Evolutionary conservation across 1,140 invertebrate species (phyloP).

Genomic region (Euura lappo): DNA sequence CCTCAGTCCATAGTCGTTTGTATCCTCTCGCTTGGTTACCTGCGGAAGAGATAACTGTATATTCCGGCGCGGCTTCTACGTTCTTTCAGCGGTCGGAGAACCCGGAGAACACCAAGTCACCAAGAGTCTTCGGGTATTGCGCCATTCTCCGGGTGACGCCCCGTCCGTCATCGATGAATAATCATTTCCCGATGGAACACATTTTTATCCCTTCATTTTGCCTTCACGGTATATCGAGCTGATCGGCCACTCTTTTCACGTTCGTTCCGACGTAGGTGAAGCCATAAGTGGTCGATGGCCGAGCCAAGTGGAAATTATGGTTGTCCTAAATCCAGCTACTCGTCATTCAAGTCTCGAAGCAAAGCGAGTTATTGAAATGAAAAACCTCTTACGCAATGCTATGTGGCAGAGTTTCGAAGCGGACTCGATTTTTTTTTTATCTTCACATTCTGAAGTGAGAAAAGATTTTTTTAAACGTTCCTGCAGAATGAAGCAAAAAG

Average conservation of each 20-base stretch:
- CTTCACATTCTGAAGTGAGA: no score
- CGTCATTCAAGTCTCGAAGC: slow-evolving; percentile 1
- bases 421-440: not conserved
- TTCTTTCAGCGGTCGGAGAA: not conserved
- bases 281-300: not conserved
- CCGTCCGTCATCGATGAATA: no score
- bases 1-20: not conserved
- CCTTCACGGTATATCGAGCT: not conserved
- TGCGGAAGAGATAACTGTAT: slow-evolving; percentile 5
- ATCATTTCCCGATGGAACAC: not conserved
- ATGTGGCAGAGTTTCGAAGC: not conserved
- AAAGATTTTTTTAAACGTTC: no score
- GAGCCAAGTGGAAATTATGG: not conserved
- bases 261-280: not conserved
- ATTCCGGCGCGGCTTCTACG: not conserved
- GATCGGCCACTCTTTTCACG: not conserved
- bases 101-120: not conserved
- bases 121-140: not conserved
- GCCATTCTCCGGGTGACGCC: not conserved
- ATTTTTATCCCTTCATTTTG: not conserved
- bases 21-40: not conserved
- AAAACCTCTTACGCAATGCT: not conserved
- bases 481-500: no score
- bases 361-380: slow-evolving; percentile 7
- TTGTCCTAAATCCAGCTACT: slow-evolving; percentile 5